These are phyloP conservation scores for Characodon lateralis DNA, from an alignment of 2,797 vertebrate genomes.

Conservation along the genomic window DNA sequence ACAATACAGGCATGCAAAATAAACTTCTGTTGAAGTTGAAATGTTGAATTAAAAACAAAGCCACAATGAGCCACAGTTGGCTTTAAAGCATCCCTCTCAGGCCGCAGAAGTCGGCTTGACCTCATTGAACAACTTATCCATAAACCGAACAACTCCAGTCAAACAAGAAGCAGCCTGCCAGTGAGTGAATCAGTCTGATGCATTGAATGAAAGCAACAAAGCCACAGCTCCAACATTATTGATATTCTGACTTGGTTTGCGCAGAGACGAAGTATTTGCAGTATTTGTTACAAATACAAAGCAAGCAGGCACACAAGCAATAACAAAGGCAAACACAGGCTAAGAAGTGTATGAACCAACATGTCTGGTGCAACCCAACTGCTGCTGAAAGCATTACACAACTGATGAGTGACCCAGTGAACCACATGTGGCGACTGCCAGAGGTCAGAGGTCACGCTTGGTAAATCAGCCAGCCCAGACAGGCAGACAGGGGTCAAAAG, in stretches of 20 bases:
- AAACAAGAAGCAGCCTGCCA: constrained; percentile 23
- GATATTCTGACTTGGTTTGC: constrained; percentile 35
- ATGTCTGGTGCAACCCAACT: constrained; percentile 14
- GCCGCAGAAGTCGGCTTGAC: constrained; percentile 29
- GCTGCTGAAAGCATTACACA: constrained; percentile 53
- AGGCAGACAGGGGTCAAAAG: constrained; percentile 47
- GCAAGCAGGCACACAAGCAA: constrained; percentile 3
- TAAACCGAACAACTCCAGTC: constrained; percentile 28
- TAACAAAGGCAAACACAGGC: background rate
- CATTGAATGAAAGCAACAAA: constrained; percentile 46
- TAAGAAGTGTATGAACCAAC: background rate
- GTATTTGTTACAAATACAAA: constrained; percentile 8
- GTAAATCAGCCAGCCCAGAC: constrained; percentile 47
- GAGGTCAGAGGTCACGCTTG: constrained; percentile 63
- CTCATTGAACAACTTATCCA: constrained; percentile 52
- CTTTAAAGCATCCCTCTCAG: constrained; percentile 32
- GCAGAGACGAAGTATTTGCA: constrained; percentile 5
- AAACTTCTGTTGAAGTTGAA: constrained; percentile 9
- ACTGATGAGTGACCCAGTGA: constrained; percentile 69
- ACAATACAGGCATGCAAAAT: constrained; percentile 14
- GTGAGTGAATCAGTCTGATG: constrained; percentile 41
- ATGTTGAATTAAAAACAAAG: constrained; percentile 40
- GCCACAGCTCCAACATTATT: constrained; percentile 26
- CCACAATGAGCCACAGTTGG: constrained; percentile 29
- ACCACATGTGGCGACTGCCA: constrained; percentile 61